Conservation (phyloP, 2,113 vertebrate species). For the Ginglymostoma cirratum region DNA sequence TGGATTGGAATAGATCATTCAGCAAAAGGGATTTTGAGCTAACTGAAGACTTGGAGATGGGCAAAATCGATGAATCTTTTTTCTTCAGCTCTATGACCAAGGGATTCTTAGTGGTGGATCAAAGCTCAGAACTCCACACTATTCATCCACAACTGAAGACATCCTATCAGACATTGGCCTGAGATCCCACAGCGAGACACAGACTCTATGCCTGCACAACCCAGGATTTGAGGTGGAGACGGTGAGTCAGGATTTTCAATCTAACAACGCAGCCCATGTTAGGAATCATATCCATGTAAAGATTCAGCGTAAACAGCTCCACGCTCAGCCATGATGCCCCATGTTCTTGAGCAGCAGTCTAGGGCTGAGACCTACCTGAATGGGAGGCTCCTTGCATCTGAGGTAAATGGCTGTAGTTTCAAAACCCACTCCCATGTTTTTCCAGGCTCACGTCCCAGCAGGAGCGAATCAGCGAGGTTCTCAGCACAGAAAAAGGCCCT, state of each 20-base stretch:
- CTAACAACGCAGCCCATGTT: neutral
- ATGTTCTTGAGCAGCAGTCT: neutral
- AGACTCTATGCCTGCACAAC: too few species aligned
- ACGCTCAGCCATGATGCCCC: too few species aligned
- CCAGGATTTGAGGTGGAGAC: neutral
- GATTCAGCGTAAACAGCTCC: neutral
- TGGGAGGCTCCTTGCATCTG: too few species aligned
- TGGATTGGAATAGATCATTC: neutral
- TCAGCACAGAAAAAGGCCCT: too few species aligned
- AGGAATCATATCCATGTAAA: neutral
- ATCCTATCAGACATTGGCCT: neutral
- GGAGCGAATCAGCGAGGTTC: too few species aligned
- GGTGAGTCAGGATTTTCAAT: neutral
- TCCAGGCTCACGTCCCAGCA: too few species aligned
- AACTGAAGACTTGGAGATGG: neutral
- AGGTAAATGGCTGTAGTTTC: too few species aligned
- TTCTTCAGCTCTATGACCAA: neutral
- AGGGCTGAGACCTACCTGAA: too few species aligned
- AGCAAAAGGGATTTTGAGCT: neutral
- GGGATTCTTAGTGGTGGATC: too few species aligned
- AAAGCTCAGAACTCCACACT: neutral
- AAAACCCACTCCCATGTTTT: too few species aligned
- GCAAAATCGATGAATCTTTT: neutral
- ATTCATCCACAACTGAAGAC: neutral
- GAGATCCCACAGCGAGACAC: neutral